These are phyloP conservation scores for Emys orbicularis DNA, from an alignment of 2,797 vertebrate species.

Conservation along the genomic window DNA sequence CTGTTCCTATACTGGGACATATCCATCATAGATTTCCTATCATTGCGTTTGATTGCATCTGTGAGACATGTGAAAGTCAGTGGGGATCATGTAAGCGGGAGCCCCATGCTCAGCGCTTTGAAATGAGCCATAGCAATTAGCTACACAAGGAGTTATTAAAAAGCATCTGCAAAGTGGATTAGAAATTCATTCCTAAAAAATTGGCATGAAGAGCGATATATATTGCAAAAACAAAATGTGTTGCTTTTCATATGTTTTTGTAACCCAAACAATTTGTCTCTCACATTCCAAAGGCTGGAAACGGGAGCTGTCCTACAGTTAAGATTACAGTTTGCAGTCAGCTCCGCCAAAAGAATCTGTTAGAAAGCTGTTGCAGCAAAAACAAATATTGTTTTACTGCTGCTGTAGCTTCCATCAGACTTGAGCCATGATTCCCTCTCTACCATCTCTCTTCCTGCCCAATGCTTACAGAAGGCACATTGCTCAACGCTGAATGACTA, in stretches of 20 bases:
- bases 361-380: slow-evolving; percentile 69
- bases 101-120: neutral
- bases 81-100: neutral
- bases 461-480: accelerated
- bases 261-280: slow-evolving; percentile 85
- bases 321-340: slow-evolving; percentile 75
- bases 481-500: neutral
- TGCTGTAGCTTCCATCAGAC: neutral
- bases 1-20: neutral
- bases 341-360: slow-evolving; percentile 67
- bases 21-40: neutral
- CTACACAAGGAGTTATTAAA: slow-evolving; percentile 49
- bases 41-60: accelerated
- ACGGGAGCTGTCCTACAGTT: slow-evolving; percentile 74
- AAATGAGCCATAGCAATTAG: slow-evolving; percentile 38
- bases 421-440: slow-evolving; percentile 46
- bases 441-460: neutral
- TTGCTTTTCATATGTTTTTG: slow-evolving; percentile 84
- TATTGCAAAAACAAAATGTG: slow-evolving; percentile 85
- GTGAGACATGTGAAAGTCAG: neutral
- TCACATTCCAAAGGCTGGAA: slow-evolving; percentile 81
- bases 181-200: slow-evolving; percentile 61
- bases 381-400: neutral
- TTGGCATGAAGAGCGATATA: slow-evolving; percentile 79
- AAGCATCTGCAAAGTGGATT: slow-evolving; percentile 64